A percentile compares a stretch with the other conserved stretches of the same genome.
Evolutionary conservation across 2,113 vertebrate species (phyloP).

Genomic region (human): DNA sequence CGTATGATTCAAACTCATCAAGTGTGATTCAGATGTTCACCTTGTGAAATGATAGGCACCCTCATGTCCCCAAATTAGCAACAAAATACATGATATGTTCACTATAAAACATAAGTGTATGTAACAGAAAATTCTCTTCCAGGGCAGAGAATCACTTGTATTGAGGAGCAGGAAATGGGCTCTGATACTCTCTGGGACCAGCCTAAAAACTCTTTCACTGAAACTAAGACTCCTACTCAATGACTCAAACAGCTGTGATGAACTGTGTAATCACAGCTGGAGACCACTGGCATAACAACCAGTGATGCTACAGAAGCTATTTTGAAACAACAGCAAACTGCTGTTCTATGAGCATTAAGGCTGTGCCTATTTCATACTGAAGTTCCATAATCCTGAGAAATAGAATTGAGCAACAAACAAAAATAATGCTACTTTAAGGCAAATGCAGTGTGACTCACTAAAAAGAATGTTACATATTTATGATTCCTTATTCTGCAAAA

Average conservation of each 20-base stretch:
- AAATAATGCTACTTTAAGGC: background rate
- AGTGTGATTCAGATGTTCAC: slow-evolving; percentile 45
- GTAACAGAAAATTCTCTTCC: slow-evolving; percentile 17
- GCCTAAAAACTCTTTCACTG: background rate
- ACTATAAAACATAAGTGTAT: background rate
- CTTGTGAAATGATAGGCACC: background rate
- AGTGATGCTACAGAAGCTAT: background rate
- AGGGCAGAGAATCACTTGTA: background rate
- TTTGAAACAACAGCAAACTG: background rate
- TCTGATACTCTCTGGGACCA: background rate
- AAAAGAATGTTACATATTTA: background rate
- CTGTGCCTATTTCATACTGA: background rate
- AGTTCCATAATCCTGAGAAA: background rate
- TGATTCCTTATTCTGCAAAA: background rate
- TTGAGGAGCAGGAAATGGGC: background rate
- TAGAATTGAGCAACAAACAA: background rate
- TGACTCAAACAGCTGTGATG: background rate
- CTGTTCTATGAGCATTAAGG: background rate
- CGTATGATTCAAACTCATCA: slow-evolving; percentile 44
- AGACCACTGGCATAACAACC: background rate
- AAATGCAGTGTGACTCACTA: background rate
- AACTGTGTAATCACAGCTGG: background rate
- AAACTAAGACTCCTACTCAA: background rate
- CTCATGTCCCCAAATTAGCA: background rate
- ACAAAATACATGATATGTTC: slow-evolving; percentile 40